These are phyloP conservation scores for Ectemnius cavifrons DNA, from an alignment of 2,888 invertebrate genomes.

Conservation along the genomic window DNA sequence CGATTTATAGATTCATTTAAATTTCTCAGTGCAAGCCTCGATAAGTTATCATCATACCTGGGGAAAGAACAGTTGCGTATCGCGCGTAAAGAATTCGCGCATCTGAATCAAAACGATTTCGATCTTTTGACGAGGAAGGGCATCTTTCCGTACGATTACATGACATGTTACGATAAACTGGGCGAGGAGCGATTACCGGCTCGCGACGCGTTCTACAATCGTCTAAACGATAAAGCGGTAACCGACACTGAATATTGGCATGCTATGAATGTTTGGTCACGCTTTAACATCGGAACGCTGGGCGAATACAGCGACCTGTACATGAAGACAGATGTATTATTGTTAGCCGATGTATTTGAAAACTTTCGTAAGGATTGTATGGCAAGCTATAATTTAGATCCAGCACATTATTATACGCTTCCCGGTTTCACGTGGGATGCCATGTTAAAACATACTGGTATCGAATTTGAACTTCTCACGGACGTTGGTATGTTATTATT, in stretches of 20 bases:
- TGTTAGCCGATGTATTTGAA: constrained; percentile 55
- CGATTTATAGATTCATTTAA: constrained; percentile 56
- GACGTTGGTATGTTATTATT: constrained; percentile 28
- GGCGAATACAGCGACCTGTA: background rate
- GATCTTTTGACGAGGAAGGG: constrained; percentile 59
- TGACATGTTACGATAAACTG: constrained; percentile 47
- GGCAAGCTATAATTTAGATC: constrained; percentile 28
- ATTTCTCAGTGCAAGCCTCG: constrained; percentile 25
- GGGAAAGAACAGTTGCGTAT: background rate
- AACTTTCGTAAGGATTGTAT: constrained; percentile 29
- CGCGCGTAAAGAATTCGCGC: background rate
- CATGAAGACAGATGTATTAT: constrained; percentile 46
- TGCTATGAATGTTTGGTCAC: background rate
- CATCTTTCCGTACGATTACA: constrained; percentile 70
- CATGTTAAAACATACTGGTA: background rate
- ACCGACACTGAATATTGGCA: background rate
- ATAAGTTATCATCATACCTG: constrained; percentile 22
- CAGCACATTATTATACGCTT: constrained; percentile 38
- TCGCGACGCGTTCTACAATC: constrained; percentile 18
- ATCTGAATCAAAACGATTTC: constrained; percentile 29
- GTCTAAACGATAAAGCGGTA: background rate
- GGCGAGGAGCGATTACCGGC: constrained; percentile 45
- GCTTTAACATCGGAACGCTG: too few relatives aligned
- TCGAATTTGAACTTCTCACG: background rate
- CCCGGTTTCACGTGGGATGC: constrained; percentile 45